phyloP scores from a whole-genome alignment of 2,113 vertebrate genomes.

The Sporophila hypoxantha region DNA sequence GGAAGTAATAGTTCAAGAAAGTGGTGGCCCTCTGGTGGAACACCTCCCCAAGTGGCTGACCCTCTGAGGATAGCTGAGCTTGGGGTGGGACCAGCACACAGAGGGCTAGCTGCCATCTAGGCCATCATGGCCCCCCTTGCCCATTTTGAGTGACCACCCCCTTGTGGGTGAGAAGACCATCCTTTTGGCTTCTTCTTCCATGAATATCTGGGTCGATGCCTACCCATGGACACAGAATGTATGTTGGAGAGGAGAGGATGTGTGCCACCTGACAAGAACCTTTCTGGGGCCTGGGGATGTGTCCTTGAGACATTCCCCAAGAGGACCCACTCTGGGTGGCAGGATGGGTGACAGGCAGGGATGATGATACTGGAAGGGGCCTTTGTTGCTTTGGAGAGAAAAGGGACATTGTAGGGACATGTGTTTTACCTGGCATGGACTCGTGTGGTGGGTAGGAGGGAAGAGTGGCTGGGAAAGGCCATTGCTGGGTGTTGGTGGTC shows the following conservation, averaged over 20 bases:
- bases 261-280: neutral
- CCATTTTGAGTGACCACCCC: neutral
- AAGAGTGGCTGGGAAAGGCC: neutral
- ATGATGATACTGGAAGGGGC: neutral
- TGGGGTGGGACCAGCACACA: rapidly evolving
- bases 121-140: neutral
- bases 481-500: neutral
- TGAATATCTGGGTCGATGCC: rapidly evolving
- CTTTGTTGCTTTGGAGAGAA: neutral
- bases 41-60: neutral
- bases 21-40: neutral
- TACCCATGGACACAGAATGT: neutral
- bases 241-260: neutral
- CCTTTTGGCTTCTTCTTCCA: neutral
- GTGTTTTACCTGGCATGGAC: neutral
- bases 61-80: neutral
- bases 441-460: neutral
- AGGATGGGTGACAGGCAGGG: neutral
- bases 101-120: neutral
- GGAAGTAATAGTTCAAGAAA: neutral
- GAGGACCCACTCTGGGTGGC: too few relatives aligned
- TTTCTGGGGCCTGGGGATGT: neutral
- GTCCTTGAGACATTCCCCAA: neutral
- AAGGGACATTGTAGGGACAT: neutral
- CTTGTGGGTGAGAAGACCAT: neutral